Evolutionary conservation across 2,797 vertebrate species (phyloP).

Genomic region (Parauchenoglanis ngamensis): DNA sequence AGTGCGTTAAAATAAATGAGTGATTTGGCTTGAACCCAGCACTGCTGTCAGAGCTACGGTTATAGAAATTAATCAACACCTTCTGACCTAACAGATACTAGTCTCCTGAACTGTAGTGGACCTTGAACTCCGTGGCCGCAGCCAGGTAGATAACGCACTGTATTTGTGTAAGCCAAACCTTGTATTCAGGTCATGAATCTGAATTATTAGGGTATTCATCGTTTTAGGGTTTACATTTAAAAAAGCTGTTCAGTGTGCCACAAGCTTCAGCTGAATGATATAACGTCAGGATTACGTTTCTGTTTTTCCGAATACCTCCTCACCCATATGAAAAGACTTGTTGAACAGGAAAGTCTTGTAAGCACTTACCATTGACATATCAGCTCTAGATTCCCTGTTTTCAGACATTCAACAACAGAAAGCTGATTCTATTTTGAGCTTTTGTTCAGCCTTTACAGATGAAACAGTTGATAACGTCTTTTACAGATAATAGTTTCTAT

Average conservation of each 20-base stretch:
- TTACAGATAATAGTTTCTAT: background rate
- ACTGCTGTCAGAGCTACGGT: background rate
- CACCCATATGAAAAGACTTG: slow-evolving; percentile 25
- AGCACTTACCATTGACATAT: too few relatives aligned
- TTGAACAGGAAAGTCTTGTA: slow-evolving; percentile 52
- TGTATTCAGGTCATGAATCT: background rate
- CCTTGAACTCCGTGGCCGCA: background rate
- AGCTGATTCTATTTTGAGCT: background rate
- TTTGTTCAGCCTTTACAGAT: background rate
- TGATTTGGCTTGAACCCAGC: background rate
- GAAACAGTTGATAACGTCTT: background rate
- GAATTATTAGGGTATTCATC: background rate
- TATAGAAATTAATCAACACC: background rate
- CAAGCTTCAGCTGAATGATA: background rate
- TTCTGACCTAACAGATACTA: background rate
- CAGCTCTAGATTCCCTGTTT: background rate
- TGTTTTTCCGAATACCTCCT: background rate
- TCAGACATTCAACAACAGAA: background rate
- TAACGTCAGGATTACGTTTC: too few relatives aligned
- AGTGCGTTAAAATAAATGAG: background rate
- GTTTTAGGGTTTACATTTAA: background rate
- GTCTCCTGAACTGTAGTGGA: background rate
- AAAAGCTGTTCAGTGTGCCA: slow-evolving; percentile 36
- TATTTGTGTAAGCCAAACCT: background rate
- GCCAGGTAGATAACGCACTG: background rate